Percentiles rank a stretch among this genome's conserved stretches.
These are phyloP conservation scores for Oceanodroma tethys DNA, from an alignment of 2,113 vertebrate species.

Conservation along the genomic window DNA sequence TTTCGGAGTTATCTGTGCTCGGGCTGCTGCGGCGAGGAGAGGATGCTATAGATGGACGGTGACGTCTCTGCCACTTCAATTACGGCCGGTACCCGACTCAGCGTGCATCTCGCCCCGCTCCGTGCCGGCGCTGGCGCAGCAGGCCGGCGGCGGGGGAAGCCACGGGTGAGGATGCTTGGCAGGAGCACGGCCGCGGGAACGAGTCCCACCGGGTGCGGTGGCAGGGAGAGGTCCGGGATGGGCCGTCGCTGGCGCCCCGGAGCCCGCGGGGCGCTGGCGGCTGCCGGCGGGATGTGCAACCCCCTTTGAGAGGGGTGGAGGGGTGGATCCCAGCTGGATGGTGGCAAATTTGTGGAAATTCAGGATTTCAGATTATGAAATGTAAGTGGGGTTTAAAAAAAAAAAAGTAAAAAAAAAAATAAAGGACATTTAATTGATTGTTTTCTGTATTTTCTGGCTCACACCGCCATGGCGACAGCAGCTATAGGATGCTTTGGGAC, in stretches of 20 bases:
- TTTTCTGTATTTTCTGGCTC: background rate
- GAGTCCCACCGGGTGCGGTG: accelerated
- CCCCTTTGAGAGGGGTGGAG: background rate
- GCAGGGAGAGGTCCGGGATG: background rate
- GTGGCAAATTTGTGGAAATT: background rate
- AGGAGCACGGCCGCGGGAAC: background rate
- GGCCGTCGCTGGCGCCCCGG: accelerated
- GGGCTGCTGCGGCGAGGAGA: slow-evolving; percentile 21
- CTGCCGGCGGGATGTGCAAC: background rate
- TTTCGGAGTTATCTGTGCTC: background rate
- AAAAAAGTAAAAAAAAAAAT: accelerated
- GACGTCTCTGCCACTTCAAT: slow-evolving; percentile 80
- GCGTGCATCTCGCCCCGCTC: slow-evolving; percentile 68
- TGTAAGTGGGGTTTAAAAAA: background rate
- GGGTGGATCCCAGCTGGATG: background rate
- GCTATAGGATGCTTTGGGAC: background rate
- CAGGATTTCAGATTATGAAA: background rate
- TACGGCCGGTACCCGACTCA: slow-evolving; percentile 65
- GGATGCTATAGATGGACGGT: slow-evolving; percentile 75
- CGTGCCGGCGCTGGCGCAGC: slow-evolving; percentile 63
- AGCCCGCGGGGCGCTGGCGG: background rate
- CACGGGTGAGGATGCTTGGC: background rate
- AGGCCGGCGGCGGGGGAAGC: slow-evolving; percentile 51
- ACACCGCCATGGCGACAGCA: accelerated
- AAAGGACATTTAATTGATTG: accelerated